Evolutionary conservation across 2,797 vertebrate genomes (phyloP), one percentile per base, ranked within the genome.

Genomic region (Anabacerthia variegaticeps): DNA sequence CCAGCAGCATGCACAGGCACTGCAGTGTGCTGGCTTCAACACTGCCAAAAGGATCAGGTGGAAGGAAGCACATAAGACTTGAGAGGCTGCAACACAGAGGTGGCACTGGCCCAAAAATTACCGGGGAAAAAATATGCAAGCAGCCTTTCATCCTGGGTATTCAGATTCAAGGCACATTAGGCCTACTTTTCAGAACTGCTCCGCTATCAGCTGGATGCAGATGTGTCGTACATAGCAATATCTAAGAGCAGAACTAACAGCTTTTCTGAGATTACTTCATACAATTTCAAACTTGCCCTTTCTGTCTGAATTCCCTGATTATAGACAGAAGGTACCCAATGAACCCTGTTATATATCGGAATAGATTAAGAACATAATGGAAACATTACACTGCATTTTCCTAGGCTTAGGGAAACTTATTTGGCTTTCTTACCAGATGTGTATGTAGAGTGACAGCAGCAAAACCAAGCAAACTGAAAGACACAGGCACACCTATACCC

Each of bases 151-250:
- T 34, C 26, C 3, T 6, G 9, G 6, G 32, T 82, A 74, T 41
- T 66, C 48, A 81, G 12, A 81, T n/a, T 87, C 12, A 36, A 65
- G 48, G 56, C 14, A 44, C 17, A 59, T 30, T 26, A 88, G 58
- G n/a, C 32, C 69, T 48, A 12, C 54, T 83, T 68, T 83, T 85
- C 84, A 83, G 58, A 68, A 68, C 12, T 17, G 21, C 14, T 77
- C 27, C 14, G 9, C 7, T 37, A 13, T 7, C 52, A 37, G 18
- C 10, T 26, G 30, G 19, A 63, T 36, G 34, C 7, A 46, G 20
- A 23, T 22, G 19, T 7, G 8, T 26, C 0, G 1, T 2, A 63
- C 7, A 5, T 1, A 46, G 44, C 9, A 48, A n/a, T 4, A 55
- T 5, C 7, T n/a, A 81, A 59, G 13, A 51, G 4, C 0, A 9